These are phyloP conservation scores for Myrmophylax atrothorax DNA, from an alignment of 2,113 vertebrate genomes.

Conservation along the genomic window DNA sequence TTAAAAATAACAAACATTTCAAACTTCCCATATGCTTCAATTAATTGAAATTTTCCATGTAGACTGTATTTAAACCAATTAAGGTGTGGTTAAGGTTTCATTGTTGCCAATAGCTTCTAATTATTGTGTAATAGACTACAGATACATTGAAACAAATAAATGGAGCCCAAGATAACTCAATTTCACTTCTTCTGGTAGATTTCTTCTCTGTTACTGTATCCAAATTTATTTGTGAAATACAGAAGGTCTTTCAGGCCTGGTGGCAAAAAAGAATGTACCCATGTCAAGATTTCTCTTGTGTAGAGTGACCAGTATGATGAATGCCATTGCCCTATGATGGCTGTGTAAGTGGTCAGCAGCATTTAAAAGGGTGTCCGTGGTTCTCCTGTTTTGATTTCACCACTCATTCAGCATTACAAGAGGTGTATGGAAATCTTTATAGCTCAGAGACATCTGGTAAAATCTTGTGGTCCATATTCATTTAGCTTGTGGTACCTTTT, in stretches of 20 bases:
- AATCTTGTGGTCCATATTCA: background rate
- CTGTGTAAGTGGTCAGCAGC: background rate
- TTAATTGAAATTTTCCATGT: background rate
- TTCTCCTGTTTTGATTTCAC: background rate
- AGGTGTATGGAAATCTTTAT: background rate
- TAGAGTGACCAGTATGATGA: background rate
- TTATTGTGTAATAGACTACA: background rate
- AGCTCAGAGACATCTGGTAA: background rate
- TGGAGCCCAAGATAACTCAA: background rate
- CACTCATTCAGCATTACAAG: background rate
- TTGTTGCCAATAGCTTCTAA: background rate
- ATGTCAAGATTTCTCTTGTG: background rate
- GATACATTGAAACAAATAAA: background rate
- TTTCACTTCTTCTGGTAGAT: background rate
- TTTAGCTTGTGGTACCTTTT: background rate
- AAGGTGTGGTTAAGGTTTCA: background rate
- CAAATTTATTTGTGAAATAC: background rate
- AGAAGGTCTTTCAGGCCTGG: background rate
- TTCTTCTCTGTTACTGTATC: background rate
- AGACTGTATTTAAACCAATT: background rate
- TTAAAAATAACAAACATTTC: background rate
- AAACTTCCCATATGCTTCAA: background rate
- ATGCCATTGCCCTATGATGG: background rate
- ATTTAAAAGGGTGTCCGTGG: background rate
- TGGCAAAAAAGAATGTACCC: background rate